Percentiles rank a stretch among this genome's conserved stretches.
phyloP scores from a whole-genome alignment of 2,113 vertebrate species.

The Bufo gargarizans region DNA sequence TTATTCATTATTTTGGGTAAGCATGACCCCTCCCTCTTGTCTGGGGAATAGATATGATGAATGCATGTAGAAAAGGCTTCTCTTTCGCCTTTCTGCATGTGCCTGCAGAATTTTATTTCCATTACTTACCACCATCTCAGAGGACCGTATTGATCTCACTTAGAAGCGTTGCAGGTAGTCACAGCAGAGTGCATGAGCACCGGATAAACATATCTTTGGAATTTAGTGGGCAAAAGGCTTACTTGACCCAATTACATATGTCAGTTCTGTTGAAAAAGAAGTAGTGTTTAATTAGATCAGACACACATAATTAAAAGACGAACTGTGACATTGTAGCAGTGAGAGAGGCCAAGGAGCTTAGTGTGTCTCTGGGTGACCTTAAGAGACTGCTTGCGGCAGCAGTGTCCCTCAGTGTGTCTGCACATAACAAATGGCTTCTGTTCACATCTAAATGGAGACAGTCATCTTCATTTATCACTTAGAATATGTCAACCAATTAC shows the following conservation, averaged over 20 bases:
- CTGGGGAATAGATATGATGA: background rate
- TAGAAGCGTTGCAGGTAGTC: background rate
- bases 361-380: slow-evolving; percentile 33
- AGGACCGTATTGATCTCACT: background rate
- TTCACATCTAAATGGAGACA: slow-evolving; percentile 23
- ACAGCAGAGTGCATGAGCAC: slow-evolving; percentile 7
- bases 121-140: background rate
- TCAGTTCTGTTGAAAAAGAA: slow-evolving; percentile 36
- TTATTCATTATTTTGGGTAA: background rate
- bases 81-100: background rate
- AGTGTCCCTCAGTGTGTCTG: background rate
- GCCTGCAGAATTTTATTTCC: background rate
- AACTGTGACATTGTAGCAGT: slow-evolving; percentile 12
- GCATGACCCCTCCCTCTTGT: background rate
- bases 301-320: slow-evolving; percentile 53
- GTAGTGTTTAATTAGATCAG: slow-evolving; percentile 48
- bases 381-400: slow-evolving; percentile 5
- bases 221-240: slow-evolving; percentile 35
- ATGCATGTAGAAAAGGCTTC: background rate
- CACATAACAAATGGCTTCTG: slow-evolving; percentile 37
- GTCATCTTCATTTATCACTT: background rate
- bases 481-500: background rate
- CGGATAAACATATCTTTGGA: slow-evolving; percentile 41
- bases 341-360: slow-evolving; percentile 22
- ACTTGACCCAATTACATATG: slow-evolving; percentile 40